Evolutionary conservation across 2,113 vertebrate species (phyloP), one percentile per base, ranked within the genome.

Genomic region (Carollia perspicillata): DNA sequence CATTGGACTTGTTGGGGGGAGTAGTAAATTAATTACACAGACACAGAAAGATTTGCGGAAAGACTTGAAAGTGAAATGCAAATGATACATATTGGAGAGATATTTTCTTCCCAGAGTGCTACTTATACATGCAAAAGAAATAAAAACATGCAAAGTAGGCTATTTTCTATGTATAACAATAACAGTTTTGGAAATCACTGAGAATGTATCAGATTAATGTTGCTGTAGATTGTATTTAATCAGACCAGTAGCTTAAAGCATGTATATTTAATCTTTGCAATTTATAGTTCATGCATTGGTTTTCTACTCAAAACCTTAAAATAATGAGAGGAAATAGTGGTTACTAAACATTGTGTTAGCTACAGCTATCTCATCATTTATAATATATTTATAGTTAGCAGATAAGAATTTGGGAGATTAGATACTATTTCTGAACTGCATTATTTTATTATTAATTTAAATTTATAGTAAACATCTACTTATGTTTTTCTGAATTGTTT

Each of bases 381-480:
- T 68, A 80, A 63, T 84, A 77, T 69, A n/a, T 71, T 79, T 49
- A 74, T 85, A 66, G 8, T 60, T 92, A 53, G 78, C 35, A 71
- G 6, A 55, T 16, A 44, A 37, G 30, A 85, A 89, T 72, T 94
- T 92, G 20, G 55, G 17, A 89, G 2, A 7, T 53, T 86, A 81
- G 10, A 22, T 44, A 33, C 51, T 80, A 4, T 55, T 40, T 40
- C 35, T 81, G 18, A 84, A 53, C 8, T 89, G 10, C n/a, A 23
- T 71, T 77, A 93, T 65, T 71, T 90, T 53, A 72, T 87, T 37
- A 84, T 58, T 93, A 3, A 94, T 66, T 96, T 86, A 93, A 89
- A 87, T 66, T 20, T 65, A 16, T 37, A 77, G 0, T 8, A 87
- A 95, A 66, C 71, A 60, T 60, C 14, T 72, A 6, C 7, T 51